Conservation (phyloP, 2,888 invertebrate species). For the Limnephilus rhombicus region DNA sequence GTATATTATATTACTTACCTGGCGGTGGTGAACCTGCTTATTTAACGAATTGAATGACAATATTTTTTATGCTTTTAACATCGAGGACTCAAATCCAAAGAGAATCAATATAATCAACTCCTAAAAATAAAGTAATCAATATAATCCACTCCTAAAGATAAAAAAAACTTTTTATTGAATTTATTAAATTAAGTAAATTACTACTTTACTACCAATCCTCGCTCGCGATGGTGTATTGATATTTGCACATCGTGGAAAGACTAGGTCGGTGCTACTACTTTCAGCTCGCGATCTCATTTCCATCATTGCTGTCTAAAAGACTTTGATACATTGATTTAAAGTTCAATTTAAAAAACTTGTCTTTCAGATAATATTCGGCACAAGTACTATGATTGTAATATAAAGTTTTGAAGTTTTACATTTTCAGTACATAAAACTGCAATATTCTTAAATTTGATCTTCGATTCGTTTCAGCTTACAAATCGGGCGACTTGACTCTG, state of each 20-base stretch:
- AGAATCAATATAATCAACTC: neutral
- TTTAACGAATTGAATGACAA: neutral
- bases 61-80: neutral
- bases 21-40: neutral
- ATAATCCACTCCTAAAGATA: neutral
- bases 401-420: too few species aligned
- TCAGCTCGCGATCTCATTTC: neutral
- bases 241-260: neutral
- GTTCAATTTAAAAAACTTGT: neutral
- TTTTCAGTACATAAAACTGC: neutral
- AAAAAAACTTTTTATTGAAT: neutral
- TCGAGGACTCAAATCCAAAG: neutral
- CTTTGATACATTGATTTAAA: too few species aligned
- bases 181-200: neutral
- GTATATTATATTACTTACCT: neutral
- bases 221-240: neutral
- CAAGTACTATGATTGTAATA: too few species aligned
- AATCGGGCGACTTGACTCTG: neutral
- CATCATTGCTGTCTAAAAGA: too few species aligned
- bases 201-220: neutral
- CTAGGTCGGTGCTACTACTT: neutral
- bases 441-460: neutral
- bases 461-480: neutral
- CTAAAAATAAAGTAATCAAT: neutral
- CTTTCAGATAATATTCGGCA: neutral